Evolutionary conservation across 1,140 invertebrate species (phyloP).

Genomic region (Arctopsyche grandis): DNA sequence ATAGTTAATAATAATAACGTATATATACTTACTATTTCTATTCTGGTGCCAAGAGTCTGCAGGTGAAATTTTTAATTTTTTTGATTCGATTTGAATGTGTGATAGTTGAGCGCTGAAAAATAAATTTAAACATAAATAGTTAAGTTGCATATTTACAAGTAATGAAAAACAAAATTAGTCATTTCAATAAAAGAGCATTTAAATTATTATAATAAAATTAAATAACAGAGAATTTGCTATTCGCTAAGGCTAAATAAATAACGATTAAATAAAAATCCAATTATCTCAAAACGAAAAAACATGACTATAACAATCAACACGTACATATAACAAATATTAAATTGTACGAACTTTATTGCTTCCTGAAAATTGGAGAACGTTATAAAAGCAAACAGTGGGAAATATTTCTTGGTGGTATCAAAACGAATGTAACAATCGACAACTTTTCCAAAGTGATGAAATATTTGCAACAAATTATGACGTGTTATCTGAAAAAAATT

Average conservation of each 20-base stretch:
- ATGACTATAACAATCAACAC: too few species aligned
- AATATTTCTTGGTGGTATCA: background rate
- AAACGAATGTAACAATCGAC: slow-evolving; percentile 23
- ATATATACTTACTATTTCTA: background rate
- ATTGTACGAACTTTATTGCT: background rate
- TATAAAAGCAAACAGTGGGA: slow-evolving; percentile 40
- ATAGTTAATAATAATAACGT: background rate
- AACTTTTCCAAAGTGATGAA: slow-evolving; percentile 39
- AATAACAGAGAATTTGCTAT: too few species aligned
- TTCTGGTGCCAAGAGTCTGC: slow-evolving; percentile 50
- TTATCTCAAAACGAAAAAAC: too few species aligned
- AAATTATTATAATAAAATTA: too few species aligned
- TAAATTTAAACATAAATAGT: too few species aligned
- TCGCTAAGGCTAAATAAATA: too few species aligned
- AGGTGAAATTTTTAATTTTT: slow-evolving; percentile 30
- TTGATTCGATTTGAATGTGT: background rate
- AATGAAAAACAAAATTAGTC: too few species aligned
- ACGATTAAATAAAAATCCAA: too few species aligned
- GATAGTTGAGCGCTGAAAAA: slow-evolving; percentile 39
- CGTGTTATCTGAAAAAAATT: slow-evolving; percentile 34
- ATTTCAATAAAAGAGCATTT: too few species aligned
- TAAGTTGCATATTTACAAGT: too few species aligned
- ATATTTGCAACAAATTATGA: slow-evolving; percentile 30
- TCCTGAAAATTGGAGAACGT: background rate
- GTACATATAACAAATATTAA: background rate